Conservation (phyloP, 2,797 vertebrate species). For the Avahi laniger region DNA sequence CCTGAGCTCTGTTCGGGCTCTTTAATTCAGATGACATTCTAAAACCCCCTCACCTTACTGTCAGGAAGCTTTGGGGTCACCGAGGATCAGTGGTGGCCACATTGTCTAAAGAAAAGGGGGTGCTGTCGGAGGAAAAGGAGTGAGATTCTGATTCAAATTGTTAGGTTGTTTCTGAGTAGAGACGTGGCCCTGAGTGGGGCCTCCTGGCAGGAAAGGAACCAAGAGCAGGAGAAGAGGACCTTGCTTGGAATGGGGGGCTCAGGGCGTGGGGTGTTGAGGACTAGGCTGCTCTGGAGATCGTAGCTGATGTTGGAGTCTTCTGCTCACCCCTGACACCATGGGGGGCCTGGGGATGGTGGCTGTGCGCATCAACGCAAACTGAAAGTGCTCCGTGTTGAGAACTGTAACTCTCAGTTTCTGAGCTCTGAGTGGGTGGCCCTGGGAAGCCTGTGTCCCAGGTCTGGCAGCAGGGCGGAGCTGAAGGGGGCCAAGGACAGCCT, state of each 20-base stretch:
- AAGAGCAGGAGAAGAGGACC: not conserved
- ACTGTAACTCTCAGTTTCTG: not conserved
- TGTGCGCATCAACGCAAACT: rapidly evolving
- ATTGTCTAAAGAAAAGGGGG: not conserved
- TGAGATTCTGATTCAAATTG: not conserved
- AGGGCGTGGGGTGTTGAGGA: not conserved
- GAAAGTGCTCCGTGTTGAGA: not conserved
- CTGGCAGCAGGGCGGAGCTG: not conserved
- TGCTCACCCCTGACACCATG: not conserved
- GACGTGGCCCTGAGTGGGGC: not conserved
- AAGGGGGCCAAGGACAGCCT: not conserved
- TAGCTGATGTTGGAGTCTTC: not conserved
- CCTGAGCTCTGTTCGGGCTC: not conserved
- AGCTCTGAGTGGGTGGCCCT: not conserved
- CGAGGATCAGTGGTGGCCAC: not conserved
- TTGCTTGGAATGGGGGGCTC: not conserved
- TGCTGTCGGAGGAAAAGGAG: not conserved
- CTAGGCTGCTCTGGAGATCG: not conserved
- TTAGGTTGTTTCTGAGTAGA: not conserved
- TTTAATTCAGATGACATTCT: not conserved
- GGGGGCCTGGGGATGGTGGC: rapidly evolving
- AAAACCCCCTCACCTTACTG: not conserved
- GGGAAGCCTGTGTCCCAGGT: not conserved
- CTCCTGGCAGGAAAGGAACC: not conserved
- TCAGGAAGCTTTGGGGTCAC: not conserved